Percentiles rank a stretch among this genome's conserved stretches.
Evolutionary conservation across 2,113 vertebrate genomes (phyloP).

Genomic region (Acanthochromis polyacanthus): DNA sequence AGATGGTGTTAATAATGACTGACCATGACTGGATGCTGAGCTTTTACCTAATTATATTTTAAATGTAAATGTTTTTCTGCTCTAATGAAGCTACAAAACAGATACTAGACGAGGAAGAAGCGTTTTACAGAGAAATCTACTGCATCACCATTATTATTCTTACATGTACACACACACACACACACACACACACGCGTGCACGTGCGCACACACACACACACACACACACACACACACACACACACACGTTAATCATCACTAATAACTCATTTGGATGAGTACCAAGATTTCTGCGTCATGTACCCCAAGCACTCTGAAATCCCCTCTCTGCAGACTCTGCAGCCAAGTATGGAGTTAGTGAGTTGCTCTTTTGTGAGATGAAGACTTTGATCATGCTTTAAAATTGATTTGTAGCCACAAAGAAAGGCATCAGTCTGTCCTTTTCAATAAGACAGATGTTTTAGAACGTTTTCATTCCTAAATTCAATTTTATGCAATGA

Average conservation of each 20-base stretch:
- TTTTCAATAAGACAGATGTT: constrained; percentile 3
- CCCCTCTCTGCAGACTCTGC: constrained; percentile 20
- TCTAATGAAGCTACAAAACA: constrained; percentile 8
- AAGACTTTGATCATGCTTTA: constrained; percentile 35
- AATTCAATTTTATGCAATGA: not conserved
- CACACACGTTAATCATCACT: constrained; percentile 44
- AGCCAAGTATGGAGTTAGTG: constrained; percentile 23
- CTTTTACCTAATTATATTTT: constrained; percentile 32
- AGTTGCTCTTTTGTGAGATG: constrained; percentile 31
- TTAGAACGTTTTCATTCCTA: not conserved
- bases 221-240: not conserved
- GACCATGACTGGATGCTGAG: constrained; percentile 41
- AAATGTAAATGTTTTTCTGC: constrained; percentile 19
- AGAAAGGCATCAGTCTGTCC: constrained; percentile 1
- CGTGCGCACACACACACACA: not conserved
- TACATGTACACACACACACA: not conserved
- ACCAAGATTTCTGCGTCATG: constrained; percentile 61
- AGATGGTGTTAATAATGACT: constrained; percentile 50
- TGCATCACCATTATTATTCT: not conserved
- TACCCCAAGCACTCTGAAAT: constrained; percentile 42
- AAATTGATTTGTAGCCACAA: constrained; percentile 24
- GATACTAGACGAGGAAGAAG: constrained; percentile 9
- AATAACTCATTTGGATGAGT: constrained; percentile 62
- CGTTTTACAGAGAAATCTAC: not conserved
- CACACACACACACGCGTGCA: not conserved